Evolutionary conservation across 2,797 vertebrate species (phyloP).

Genomic region (Cirrhinus mrigala): DNA sequence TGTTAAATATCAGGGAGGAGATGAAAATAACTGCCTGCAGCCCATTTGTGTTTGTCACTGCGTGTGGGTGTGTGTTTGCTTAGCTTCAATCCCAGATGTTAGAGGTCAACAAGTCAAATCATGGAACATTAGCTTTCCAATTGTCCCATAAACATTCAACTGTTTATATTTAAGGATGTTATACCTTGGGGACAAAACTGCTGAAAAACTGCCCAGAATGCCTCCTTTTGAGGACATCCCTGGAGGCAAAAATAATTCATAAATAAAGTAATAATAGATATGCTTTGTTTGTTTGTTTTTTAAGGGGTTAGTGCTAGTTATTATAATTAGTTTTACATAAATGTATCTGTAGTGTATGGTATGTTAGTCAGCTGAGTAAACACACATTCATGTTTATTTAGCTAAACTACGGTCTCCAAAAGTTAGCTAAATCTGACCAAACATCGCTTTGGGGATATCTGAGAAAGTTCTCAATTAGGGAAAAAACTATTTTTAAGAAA

Average conservation of each 20-base stretch:
- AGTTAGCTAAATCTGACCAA: not conserved
- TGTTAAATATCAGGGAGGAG: not conserved
- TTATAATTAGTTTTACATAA: not conserved
- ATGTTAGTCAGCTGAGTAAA: not conserved
- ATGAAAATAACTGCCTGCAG: not conserved
- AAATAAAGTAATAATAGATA: not conserved
- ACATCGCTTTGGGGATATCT: not conserved
- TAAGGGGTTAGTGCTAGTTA: not conserved
- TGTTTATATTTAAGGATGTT: not conserved
- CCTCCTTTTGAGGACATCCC: not conserved
- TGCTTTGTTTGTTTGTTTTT: too few species aligned
- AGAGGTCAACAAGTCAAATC: constrained; percentile 6
- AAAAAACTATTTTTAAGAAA: not conserved
- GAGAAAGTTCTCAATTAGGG: not conserved
- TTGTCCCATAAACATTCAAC: constrained; percentile 21
- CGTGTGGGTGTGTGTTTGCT: not conserved
- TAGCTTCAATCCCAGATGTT: constrained; percentile 21
- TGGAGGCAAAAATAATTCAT: too few species aligned
- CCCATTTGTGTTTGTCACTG: not conserved
- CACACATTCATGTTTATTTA: not conserved
- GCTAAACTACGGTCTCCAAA: not conserved
- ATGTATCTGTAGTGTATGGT: not conserved
- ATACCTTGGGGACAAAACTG: not conserved
- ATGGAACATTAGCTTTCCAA: constrained; percentile 15
- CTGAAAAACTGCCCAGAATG: not conserved